phyloP scores from a whole-genome alignment of 30 jellyfish, hydroid and myxozoan species.

The Phacellophora camtschatica region DNA sequence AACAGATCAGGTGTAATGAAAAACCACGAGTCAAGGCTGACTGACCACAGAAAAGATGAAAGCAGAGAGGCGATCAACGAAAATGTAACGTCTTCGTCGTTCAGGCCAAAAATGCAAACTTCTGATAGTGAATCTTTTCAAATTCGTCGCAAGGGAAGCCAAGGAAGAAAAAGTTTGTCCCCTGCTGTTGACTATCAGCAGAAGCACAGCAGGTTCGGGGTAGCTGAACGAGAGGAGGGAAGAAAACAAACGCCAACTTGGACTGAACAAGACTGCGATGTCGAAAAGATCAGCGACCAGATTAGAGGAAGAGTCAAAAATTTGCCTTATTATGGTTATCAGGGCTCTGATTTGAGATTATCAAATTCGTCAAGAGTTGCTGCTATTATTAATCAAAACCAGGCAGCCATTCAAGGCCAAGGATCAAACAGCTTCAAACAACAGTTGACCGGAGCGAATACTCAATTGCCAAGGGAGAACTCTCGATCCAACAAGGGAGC shows the following conservation, averaged over 20 bases:
- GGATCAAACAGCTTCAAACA: constrained; percentile 36
- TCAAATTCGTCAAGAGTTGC: constrained; percentile 41
- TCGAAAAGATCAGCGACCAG: constrained; percentile 48
- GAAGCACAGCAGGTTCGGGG: constrained; percentile 65
- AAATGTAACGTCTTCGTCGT: neutral
- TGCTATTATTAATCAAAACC: constrained; percentile 37
- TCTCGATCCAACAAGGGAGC: constrained; percentile 50
- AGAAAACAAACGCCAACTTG: constrained; percentile 61
- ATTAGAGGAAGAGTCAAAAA: constrained; percentile 16
- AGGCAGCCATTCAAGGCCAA: constrained; percentile 38
- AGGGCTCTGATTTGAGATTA: constrained; percentile 30
- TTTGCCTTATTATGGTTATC: constrained; percentile 8
- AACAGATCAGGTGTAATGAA: constrained; percentile 53
- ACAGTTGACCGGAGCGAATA: constrained; percentile 61
- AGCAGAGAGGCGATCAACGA: constrained; percentile 23
- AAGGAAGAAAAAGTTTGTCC: constrained; percentile 37
- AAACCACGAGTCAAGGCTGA: constrained; percentile 67
- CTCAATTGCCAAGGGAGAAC: constrained; percentile 65
- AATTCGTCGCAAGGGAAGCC: constrained; percentile 61
- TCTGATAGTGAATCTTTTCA: constrained; percentile 49
- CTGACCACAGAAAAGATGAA: constrained; percentile 66
- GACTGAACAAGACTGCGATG: constrained; percentile 53
- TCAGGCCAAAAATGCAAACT: constrained; percentile 56
- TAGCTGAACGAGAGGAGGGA: constrained; percentile 48
- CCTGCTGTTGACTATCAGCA: constrained; percentile 66